Percentiles rank a stretch among this genome's conserved stretches.
Conservation (phyloP, 2,888 invertebrate species). For the Aleiodes alternator region DNA sequence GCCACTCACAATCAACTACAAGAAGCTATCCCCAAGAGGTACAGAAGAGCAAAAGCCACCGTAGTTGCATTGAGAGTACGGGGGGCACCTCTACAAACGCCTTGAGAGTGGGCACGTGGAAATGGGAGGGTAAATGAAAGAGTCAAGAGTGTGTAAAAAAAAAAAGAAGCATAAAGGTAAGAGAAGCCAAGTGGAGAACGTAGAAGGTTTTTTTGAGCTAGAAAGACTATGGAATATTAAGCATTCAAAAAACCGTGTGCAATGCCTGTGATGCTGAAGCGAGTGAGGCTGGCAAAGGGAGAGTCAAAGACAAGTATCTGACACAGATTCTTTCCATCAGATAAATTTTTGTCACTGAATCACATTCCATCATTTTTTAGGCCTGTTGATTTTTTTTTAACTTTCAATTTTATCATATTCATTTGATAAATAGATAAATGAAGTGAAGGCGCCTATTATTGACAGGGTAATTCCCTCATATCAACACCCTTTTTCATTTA, state of each 20-base stretch:
- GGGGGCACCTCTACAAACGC: conserved; percentile 2
- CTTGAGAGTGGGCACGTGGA: neutral
- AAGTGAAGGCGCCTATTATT: too few species aligned
- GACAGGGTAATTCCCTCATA: too few species aligned
- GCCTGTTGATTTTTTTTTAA: too few species aligned
- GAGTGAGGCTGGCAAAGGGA: neutral
- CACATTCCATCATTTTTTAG: too few species aligned
- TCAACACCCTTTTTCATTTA: too few species aligned
- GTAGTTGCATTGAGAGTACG: neutral
- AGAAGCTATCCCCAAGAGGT: conserved; percentile 26
- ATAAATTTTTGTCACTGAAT: too few species aligned
- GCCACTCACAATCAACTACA: conserved; percentile 36
- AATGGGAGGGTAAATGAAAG: conserved; percentile 10
- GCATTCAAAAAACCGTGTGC: neutral
- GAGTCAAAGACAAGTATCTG: neutral
- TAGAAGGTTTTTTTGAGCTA: neutral
- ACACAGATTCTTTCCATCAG: neutral
- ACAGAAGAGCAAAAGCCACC: conserved; percentile 16
- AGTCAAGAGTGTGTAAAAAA: neutral
- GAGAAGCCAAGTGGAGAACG: neutral
- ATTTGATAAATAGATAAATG: too few species aligned
- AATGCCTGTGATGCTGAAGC: neutral
- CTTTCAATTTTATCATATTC: too few species aligned
- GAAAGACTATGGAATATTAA: conserved; percentile 19
- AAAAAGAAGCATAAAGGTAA: conserved; percentile 6